Base-by-base conservation (phyloP, 2,797 vertebrate genomes). In the Microctenopoma lineatum region DNA sequence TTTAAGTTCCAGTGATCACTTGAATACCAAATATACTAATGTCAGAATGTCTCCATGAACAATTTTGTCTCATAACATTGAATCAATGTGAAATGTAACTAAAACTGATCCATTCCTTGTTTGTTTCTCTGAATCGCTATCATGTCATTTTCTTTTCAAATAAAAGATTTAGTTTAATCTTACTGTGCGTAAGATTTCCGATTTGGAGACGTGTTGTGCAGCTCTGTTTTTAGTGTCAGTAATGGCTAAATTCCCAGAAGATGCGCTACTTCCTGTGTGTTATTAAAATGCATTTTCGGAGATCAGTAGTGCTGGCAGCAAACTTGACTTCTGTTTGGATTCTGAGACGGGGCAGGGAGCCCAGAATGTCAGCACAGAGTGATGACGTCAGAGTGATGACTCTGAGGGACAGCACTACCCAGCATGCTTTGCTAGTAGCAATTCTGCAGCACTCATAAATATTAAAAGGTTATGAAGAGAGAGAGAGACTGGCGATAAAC, bases 401-500 rank as follows among this genome's bases (percentile, higher is more conserved):
- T 87, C 77, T 80, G 59, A 90, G 77, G 85, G 75, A 77, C 79
- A 71, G 75, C 68, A 80, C 60, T 90, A 85, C 90, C 89, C 92
- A 92, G 86, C 83, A 84, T 91, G 87, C 91, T 84, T 89, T 88
- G 90, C 90, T 47, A 46, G 63, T 56, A 80, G 83, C 79, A 79
- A 88, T 89, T 92, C 89, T 92, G 91, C 91, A 92, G 92, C 87
- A 79, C 88, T 91, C 88, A 93, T 94, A 87, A 93, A 92, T 93
- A 93, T 93, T 93, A 72, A 92, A 91, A 68, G 77, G 74, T 72
- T 77, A 84, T 70, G 64, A 84, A 80, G 57, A 54, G 58, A 48
- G 41, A 38, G 44, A 61, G 70, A 75, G 57, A 66, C 67, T 51
- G 47, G 47, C 55, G 57, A 46, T 50, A 66, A 67, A 67, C 46